Evolutionary conservation across 2,888 invertebrate genomes (phyloP), one percentile per base, ranked within the genome.

Genomic region (Julus scandinavius): DNA sequence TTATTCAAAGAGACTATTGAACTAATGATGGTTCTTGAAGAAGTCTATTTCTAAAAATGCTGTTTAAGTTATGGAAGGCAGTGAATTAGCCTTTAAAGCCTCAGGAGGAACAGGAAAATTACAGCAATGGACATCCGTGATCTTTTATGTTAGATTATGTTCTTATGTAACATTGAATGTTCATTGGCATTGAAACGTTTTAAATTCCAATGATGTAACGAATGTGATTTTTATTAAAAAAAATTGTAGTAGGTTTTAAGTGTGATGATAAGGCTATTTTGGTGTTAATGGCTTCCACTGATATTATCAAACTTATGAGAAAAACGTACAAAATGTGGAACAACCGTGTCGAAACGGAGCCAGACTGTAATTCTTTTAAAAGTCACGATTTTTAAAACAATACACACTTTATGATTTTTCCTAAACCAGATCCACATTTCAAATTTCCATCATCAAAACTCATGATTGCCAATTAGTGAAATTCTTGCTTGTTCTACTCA

Each of bases 271-370:
- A 72, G 29, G 72, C n/a, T 29, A 72, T 29, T 72, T 63, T 72
- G 2, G 29, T n/a, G 13, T 6, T 54, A 54, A 54, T 54, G 7
- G 29, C 9, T 29, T 63, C 63, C 63, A 72, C 29, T 38, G 9
- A 80, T 54, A 15, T 4, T 54, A 15, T 38, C 38, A 80, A 80
- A 80, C 38, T 80, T 11, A 80, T 9, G 29, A 0, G 80, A 2
- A 40, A 80, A 80, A 38, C 11, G 38, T 5, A 40, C 5, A 80
- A 80, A 9, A 38, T 29, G 38, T 38, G 80, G 80, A 80, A 80
- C 38, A 80, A 80, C 38, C 29, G 38, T 38, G 80, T 80, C 80
- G 38, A 80, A 80, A 38, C 38, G 80, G 80, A 80, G 38, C 80
- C 38, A 80, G 38, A 80, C 3, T 80, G 41, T 45, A 45, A 45